Conservation (phyloP, 1,140 invertebrate genomes). For the Tetramorium parvispinum region DNA sequence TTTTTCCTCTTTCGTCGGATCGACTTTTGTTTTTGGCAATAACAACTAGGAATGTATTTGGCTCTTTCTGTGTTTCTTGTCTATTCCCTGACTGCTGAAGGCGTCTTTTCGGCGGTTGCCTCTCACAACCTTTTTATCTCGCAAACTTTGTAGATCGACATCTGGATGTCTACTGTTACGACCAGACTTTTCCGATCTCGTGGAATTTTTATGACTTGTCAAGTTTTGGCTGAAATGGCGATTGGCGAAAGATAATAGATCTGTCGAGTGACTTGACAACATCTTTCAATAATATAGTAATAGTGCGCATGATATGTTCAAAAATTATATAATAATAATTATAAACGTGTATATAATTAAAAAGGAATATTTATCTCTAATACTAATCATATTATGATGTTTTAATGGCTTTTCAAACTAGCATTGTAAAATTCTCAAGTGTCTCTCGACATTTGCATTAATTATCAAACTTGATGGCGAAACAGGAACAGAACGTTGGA, state of each 20-base stretch:
- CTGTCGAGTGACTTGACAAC: not conserved
- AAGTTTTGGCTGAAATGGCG: not conserved
- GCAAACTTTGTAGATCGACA: slow-evolving; percentile 38
- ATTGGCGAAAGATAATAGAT: not conserved
- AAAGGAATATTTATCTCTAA: not conserved
- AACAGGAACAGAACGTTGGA: not conserved
- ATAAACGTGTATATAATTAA: not conserved
- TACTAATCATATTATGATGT: not conserved
- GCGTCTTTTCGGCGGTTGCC: slow-evolving; percentile 22
- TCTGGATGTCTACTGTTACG: slow-evolving; percentile 20
- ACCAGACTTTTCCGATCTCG: slow-evolving; percentile 12
- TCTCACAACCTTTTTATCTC: slow-evolving; percentile 6
- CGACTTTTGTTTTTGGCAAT: slow-evolving; percentile 56
- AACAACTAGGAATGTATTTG: slow-evolving; percentile 18
- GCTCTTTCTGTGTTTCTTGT: slow-evolving; percentile 1
- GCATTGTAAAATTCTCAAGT: not conserved
- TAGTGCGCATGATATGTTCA: too few relatives aligned
- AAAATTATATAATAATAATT: not conserved
- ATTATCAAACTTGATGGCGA: not conserved
- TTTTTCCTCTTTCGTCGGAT: slow-evolving; percentile 4
- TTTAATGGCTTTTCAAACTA: not conserved
- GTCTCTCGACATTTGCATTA: not conserved
- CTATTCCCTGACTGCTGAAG: slow-evolving; percentile 10
- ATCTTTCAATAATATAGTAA: not conserved
- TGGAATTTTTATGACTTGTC: slow-evolving; percentile 30